These are phyloP conservation scores for Pachypanchax playfairii DNA, from an alignment of 2,113 vertebrate species.

Conservation along the genomic window DNA sequence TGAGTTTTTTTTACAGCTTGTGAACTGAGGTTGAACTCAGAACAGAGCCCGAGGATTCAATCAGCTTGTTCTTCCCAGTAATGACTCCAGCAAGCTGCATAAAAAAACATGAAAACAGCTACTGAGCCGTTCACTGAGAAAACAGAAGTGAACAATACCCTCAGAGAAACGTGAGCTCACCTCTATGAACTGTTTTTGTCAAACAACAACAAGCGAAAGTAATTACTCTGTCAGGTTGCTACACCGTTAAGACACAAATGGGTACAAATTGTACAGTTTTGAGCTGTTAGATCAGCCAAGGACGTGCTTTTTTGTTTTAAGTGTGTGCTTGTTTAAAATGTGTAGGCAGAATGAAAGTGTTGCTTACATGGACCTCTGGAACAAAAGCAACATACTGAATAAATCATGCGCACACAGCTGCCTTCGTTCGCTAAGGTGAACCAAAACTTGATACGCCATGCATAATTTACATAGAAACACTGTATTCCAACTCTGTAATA, in stretches of 20 bases:
- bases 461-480: conserved; percentile 69
- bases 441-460: conserved; percentile 72
- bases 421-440: conserved; percentile 53
- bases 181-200: background rate
- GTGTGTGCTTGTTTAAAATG: conserved; percentile 60
- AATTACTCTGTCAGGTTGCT: conserved; percentile 9
- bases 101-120: conserved; percentile 41
- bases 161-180: conserved; percentile 22
- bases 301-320: background rate
- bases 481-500: conserved; percentile 29
- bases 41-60: conserved; percentile 47
- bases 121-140: conserved; percentile 17
- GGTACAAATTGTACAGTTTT: background rate
- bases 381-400: conserved; percentile 70
- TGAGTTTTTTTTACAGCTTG: conserved; percentile 6
- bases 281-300: background rate
- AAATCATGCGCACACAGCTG: conserved; percentile 71
- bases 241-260: background rate
- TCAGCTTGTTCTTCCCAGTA: conserved; percentile 24
- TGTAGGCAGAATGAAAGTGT: conserved; percentile 49
- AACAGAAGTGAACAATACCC: conserved; percentile 30
- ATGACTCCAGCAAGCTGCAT: conserved; percentile 24
- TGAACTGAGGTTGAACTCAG: conserved; percentile 47
- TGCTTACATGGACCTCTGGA: conserved; percentile 66
- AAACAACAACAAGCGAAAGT: conserved; percentile 22